Evolutionary conservation across 2,113 vertebrate species (phyloP), one percentile per base, ranked within the genome.

Genomic region (Poecile atricapillus): DNA sequence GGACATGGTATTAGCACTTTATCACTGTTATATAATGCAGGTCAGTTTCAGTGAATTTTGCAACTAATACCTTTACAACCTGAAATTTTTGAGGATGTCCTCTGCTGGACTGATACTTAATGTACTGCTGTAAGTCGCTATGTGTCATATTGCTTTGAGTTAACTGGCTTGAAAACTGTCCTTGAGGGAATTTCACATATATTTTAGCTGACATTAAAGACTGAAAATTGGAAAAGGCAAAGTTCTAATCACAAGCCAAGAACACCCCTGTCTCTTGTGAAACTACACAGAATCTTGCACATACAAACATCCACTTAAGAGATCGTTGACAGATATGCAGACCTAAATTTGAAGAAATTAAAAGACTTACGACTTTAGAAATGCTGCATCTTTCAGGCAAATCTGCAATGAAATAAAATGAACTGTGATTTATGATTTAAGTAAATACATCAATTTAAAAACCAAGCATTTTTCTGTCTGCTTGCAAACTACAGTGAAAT

Each of bases 381-480:
- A 99, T 1, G 95, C 76, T 70, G 98, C 97, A 87, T 99, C 99
- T 97, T 98, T 99, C 87, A 99, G 97, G 95, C 98, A 99, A 78
- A 99, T 96, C 99, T 99, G 97, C 87, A 97, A 95, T n/a, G 12
- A 96, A 90, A 92, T 24, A 70, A 94, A 95, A 78, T 25, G 25
- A 46, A 50, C 5, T 1, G 1, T 52, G 19, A 70, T 49, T 80
- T 80, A 46, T 24, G 15, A 69, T 39, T 85, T 53, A 52, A 52
- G 18, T 75, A 70, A 76, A 69, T 33, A 50, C 2, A 62, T 6
- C 21, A 33, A 23, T 50, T 88, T 63, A 76, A 62, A 89, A 93
- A 75, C 10, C 73, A 30, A 83, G 28, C 8, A 46, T 39, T 67
- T 64, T 83, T 85, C 58, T 75, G 14, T 56, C 87, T 93, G 19